Conservation (phyloP, 1,140 invertebrate species). For the Brachionus calyciflorus region DNA sequence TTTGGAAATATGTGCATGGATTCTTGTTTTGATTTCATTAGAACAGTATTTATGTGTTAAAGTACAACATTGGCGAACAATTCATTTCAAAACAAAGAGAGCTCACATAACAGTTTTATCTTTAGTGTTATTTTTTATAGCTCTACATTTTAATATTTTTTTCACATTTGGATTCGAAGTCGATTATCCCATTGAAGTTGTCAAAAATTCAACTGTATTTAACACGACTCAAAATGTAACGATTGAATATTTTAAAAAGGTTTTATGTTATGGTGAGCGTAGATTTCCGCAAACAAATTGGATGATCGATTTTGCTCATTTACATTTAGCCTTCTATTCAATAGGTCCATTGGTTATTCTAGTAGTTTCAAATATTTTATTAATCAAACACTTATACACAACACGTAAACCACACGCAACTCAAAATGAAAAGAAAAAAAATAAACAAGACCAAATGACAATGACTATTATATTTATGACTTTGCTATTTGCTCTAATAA, state of each 20-base stretch:
- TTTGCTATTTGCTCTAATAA: background rate
- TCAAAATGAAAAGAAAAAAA: background rate
- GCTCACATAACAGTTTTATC: background rate
- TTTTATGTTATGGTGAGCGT: background rate
- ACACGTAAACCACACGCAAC: background rate
- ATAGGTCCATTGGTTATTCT: background rate
- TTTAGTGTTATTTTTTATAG: background rate
- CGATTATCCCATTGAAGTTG: no score
- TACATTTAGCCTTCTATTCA: background rate
- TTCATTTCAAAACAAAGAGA: background rate
- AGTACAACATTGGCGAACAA: background rate
- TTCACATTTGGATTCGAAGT: background rate
- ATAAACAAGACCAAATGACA: background rate
- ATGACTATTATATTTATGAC: slow-evolving; percentile 4
- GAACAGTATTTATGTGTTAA: background rate
- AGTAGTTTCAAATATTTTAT: background rate
- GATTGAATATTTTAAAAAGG: background rate
- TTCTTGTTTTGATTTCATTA: background rate
- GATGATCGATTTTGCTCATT: background rate
- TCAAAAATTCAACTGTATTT: no score
- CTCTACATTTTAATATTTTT: background rate
- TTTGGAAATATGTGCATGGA: background rate
- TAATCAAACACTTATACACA: background rate
- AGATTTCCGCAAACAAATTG: background rate
- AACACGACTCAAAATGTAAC: background rate